Base-by-base conservation (phyloP, 2,888 invertebrate genomes). In the Drosophila pullipes region DNA sequence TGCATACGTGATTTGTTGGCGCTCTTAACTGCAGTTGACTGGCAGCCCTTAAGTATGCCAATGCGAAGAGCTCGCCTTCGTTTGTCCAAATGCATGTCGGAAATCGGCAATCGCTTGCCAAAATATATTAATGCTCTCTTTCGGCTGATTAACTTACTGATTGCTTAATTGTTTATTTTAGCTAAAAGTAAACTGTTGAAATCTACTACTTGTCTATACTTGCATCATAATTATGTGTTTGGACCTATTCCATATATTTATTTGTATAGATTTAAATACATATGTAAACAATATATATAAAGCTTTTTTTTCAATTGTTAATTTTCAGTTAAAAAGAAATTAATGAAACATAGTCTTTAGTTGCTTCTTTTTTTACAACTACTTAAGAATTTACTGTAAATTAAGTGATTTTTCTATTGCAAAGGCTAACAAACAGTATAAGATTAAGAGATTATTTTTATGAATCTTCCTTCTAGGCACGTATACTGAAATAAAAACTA, bases 1-100 rank as follows among this genome's bases (percentile, higher is more conserved):
- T 67, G 73, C 73, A 78, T 82, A 78, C 55, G 59, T 35, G 22
- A 69, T 68, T 65, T 58, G 3, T 9, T 16, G 3, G 3, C 11
- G 22, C 78, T 78, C 78, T 78, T 78, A 71, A 16, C 33, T 50
- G 55, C 50, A 50, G 41, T 30, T 39, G 18, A 10, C 33, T 11
- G 6, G 16, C 11, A 18, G 47, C 30, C 31, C 7, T 28, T 22
- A 30, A 50, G 55, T 35, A 25, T n/a, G 25, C 9, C 25, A 9
- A 25, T 22, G n/a, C 5, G 7, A 47, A n/a, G 37, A 22, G 25
- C 30, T 31, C 18, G 18, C 18, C 11, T 28, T 60, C 11, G n/a
- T 44, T 25, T 62, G 25, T 47, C 16, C 16, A 25, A 25, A 16
- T 47, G 25, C 7, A 25, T 11, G 2, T 58, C 13, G 28, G 28